Base-by-base conservation (phyloP, 35 echinoderm and acorn worm species). In the Amphiura filiformis region DNA sequence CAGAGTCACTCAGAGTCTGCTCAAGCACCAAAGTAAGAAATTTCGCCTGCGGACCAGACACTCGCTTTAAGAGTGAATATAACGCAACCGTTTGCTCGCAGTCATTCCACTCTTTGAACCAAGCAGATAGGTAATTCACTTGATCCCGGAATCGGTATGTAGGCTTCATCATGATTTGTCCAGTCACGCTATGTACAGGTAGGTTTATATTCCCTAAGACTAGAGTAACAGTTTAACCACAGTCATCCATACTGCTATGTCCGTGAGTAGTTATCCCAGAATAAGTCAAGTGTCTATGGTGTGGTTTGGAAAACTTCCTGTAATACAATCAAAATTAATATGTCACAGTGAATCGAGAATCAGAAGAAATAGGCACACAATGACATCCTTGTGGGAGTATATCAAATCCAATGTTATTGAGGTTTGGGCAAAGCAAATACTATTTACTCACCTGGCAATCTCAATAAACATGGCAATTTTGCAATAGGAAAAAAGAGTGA, bases 101-200 rank as follows among this genome's bases (percentile, higher is more conserved):
- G 26, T 99, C 93, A 40, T 91, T 94, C 96, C 96, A 99, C 28
- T 99, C 96, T 79, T 95, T 99, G 88, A 99, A 99, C 86, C 93
- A 92, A 40, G 84, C 81, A 35, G 90, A 90, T 13, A 99, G 87
- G 32, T 82, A 80, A 41, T 89, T 92, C 0, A 99, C 93, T 78
- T 99, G 96, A 78, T 99, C 96, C 14, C 96, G 78, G 76, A 99
- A 99, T 20, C 82, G 61, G 84, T 92, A 89, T 56, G 93, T 89
- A 18, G 88, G 93, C 79, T 99, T 99, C 90, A 94, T 94, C 37
- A 70, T 87, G 80, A 57, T 81, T 4, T 32, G 81, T 57, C 38
- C 39, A 12, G 1, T 32, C 33, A 20, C 28, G 38, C 35, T 37
- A 40, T 1, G 13, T 81, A 34, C 39, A 0, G 20, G 35, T 22